phyloP scores from a whole-genome alignment of 2,797 vertebrate species.

The Myoxocephalus aenaeus region DNA sequence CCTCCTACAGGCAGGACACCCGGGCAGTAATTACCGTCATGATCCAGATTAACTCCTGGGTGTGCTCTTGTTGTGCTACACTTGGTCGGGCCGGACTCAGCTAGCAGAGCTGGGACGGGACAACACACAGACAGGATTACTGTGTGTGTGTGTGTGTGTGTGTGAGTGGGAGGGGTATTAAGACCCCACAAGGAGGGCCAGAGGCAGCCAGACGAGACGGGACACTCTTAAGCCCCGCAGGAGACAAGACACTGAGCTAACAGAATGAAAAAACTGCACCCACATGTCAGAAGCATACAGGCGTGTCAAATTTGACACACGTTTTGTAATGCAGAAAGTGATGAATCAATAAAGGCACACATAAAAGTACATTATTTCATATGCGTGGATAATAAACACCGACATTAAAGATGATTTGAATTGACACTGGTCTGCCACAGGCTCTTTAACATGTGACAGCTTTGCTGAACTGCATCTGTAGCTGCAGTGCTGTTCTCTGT shows the following conservation, averaged over 20 bases:
- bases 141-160: slow-evolving; percentile 13
- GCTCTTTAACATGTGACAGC: neutral
- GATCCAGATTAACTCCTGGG: slow-evolving; percentile 82
- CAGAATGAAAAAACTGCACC: neutral
- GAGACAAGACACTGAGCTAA: slow-evolving; percentile 3
- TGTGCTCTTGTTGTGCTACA: slow-evolving; percentile 60
- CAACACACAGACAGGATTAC: slow-evolving; percentile 72
- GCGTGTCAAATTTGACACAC: neutral
- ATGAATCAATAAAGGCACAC: neutral
- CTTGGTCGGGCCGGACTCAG: slow-evolving; percentile 21
- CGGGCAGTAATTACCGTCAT: slow-evolving; percentile 72
- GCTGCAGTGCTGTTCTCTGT: slow-evolving; percentile 1
- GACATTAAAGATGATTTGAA: neutral
- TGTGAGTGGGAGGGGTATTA: slow-evolving; percentile 3
- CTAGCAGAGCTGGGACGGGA: slow-evolving; percentile 33
- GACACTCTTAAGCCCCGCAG: slow-evolving; percentile 30
- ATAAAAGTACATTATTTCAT: neutral
- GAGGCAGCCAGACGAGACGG: slow-evolving; percentile 32
- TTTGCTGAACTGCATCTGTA: neutral
- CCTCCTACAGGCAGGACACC: slow-evolving; percentile 55
- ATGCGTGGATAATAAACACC: neutral
- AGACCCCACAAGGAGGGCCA: slow-evolving; percentile 52
- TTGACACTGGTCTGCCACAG: neutral
- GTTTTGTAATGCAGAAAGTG: neutral
- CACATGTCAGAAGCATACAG: neutral